A percentile compares a stretch with the other conserved stretches of the same genome.
Evolutionary conservation across 2,888 invertebrate genomes (phyloP).

Genomic region (Drosophila algonquin): DNA sequence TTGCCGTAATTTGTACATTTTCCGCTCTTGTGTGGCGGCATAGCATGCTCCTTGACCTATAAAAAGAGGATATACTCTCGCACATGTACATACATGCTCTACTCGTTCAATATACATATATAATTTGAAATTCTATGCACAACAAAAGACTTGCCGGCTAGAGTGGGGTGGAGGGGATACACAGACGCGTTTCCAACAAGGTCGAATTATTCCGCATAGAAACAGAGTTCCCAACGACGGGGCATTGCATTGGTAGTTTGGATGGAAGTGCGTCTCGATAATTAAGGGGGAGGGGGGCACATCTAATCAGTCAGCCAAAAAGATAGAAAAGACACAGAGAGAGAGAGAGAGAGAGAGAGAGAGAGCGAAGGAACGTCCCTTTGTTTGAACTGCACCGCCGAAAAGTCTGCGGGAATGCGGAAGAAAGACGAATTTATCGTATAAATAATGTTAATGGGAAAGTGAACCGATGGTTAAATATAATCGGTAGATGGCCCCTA

Average conservation of each 20-base stretch:
- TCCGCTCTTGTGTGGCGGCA: not conserved
- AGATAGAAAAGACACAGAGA: too few relatives aligned
- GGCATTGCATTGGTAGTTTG: not conserved
- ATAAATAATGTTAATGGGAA: not conserved
- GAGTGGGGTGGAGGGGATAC: too few relatives aligned
- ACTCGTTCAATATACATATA: not conserved
- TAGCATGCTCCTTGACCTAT: conserved; percentile 36
- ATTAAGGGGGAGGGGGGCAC: not conserved
- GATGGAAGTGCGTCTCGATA: not conserved
- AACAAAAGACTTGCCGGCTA: not conserved
- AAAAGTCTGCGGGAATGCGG: too few relatives aligned
- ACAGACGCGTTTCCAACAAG: not conserved
- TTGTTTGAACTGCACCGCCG: too few relatives aligned
- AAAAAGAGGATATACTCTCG: not conserved
- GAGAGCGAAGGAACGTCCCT: too few relatives aligned
- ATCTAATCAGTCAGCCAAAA: too few relatives aligned
- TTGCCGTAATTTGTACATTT: conserved; percentile 7
- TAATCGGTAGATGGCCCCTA: not conserved
- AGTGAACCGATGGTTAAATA: not conserved
- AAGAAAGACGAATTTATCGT: not conserved
- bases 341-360: not conserved
- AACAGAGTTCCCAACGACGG: not conserved
- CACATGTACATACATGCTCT: too few relatives aligned
- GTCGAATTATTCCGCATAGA: not conserved
- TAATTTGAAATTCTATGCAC: not conserved